Evolutionary conservation across 92 coral and sea anemone species (phyloP), one percentile per base, ranked within the genome.

Genomic region (Parazoanthus swiftii): DNA sequence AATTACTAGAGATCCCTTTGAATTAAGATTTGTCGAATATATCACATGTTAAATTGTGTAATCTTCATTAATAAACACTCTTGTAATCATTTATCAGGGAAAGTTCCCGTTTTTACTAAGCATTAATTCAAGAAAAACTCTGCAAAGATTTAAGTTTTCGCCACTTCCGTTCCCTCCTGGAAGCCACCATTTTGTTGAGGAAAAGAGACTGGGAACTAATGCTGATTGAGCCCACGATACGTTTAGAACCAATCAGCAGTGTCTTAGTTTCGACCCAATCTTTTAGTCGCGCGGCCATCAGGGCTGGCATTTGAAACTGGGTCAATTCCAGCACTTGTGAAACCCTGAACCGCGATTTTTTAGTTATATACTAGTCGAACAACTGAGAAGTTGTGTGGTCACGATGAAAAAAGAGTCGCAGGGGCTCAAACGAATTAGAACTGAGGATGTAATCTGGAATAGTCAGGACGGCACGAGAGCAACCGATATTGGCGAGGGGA

Each of bases 251-350:
- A 76, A 44, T 39, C 87, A 84, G 87, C 87, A 25, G 87, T 71
- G 51, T 15, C 25, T 68, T 46, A 51, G 37, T 11, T 58, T 35
- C 5, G 29, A 20, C 42, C 67, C 87, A 71, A 78, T 26, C 39
- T 46, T 29, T 68, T 37, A 54, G 50, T 74, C 6, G 43, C 58
- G 39, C 77, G 77, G 77, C 77, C 78, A 68, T 23, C 77, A 83
- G 70, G 86, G 77, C 78, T 74, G 77, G 25, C 42, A 39, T 15
- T 72, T 16, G 14, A 15, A 46, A 46, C 8, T 10, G 11, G 51
- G 51, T 48, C 51, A 48, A 6, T 0, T 48, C 8, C 8, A 48
- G 1, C 51, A 48, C 6, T 1, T 48, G 8, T 7, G 11, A 48
- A 48, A 5, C 9, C 51, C 51, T 48, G 7, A 48, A 8, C 59